These are phyloP conservation scores for Lepilemur ruficaudatus DNA, from an alignment of 2,797 vertebrate genomes.

Conservation along the genomic window DNA sequence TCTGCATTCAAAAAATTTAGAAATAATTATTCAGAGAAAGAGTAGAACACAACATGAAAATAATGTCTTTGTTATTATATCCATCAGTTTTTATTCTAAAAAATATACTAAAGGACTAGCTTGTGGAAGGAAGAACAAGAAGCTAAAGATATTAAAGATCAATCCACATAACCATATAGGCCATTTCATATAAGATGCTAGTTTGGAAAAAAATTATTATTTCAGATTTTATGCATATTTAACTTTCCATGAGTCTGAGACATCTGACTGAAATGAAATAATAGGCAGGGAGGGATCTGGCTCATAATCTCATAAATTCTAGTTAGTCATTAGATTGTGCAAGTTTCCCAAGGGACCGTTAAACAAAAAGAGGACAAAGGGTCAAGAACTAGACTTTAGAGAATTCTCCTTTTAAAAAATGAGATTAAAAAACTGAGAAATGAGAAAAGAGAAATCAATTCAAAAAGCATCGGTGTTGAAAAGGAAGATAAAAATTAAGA, in stretches of 20 bases:
- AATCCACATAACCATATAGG: not conserved
- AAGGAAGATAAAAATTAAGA: not conserved
- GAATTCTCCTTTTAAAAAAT: conserved; percentile 17
- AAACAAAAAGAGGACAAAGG: conserved; percentile 36
- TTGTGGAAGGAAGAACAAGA: not conserved
- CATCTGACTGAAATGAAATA: not conserved
- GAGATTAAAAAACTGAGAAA: not conserved
- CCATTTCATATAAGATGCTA: not conserved
- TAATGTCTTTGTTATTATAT: not conserved
- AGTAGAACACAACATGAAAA: not conserved
- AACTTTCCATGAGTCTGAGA: not conserved
- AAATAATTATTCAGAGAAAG: not conserved
- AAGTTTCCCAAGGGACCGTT: conserved; percentile 24
- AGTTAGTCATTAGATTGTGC: not conserved
- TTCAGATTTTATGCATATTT: not conserved
- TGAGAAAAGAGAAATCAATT: not conserved
- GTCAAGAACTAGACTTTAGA: not conserved
- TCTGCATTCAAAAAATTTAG: not conserved
- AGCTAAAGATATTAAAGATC: not conserved
- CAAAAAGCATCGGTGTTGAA: not conserved
- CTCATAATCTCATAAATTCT: conserved; percentile 6
- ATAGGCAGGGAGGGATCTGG: not conserved
- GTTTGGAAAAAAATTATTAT: not conserved
- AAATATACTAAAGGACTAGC: not conserved
- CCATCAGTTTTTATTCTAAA: not conserved